phyloP scores from a whole-genome alignment of 2,113 vertebrate genomes.

The Hippocampus comes region DNA sequence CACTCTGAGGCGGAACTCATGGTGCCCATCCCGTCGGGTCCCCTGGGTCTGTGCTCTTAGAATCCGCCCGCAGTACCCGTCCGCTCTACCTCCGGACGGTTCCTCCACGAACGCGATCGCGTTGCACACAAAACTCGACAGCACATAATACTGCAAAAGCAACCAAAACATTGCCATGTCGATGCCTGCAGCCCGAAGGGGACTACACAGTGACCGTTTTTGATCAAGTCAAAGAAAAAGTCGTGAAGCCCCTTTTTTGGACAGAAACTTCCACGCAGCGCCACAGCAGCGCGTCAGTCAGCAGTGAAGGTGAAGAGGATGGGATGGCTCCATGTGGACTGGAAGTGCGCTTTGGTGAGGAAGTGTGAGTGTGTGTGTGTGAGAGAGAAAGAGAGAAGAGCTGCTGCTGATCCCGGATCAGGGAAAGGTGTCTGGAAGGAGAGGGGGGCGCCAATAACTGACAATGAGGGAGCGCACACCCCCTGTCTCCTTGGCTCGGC shows the following conservation, averaged over 20 bases:
- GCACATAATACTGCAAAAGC: constrained; percentile 73
- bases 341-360: neutral
- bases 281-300: constrained; percentile 28
- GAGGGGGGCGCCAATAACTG: constrained; percentile 44
- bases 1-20: constrained; percentile 88
- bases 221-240: constrained; percentile 1
- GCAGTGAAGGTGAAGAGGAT: constrained; percentile 18
- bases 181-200: constrained; percentile 15
- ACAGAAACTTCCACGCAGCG: constrained; percentile 27
- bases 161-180: constrained; percentile 74
- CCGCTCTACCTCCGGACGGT: constrained; percentile 79
- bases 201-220: constrained; percentile 2
- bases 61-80: constrained; percentile 90
- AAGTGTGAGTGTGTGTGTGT: neutral
- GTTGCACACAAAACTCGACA: constrained; percentile 72
- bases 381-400: constrained; percentile 6
- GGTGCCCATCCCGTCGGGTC: constrained; percentile 86
- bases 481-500: constrained; percentile 55
- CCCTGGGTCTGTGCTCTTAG: constrained; percentile 84
- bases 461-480: constrained; percentile 23
- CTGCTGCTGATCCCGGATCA: constrained; percentile 52
- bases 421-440: constrained; percentile 41
- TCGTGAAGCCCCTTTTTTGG: neutral
- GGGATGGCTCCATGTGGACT: neutral
- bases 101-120: constrained; percentile 83